phyloP scores from a whole-genome alignment of 2,797 vertebrate genomes.

The Pteronotus mesoamericanus region DNA sequence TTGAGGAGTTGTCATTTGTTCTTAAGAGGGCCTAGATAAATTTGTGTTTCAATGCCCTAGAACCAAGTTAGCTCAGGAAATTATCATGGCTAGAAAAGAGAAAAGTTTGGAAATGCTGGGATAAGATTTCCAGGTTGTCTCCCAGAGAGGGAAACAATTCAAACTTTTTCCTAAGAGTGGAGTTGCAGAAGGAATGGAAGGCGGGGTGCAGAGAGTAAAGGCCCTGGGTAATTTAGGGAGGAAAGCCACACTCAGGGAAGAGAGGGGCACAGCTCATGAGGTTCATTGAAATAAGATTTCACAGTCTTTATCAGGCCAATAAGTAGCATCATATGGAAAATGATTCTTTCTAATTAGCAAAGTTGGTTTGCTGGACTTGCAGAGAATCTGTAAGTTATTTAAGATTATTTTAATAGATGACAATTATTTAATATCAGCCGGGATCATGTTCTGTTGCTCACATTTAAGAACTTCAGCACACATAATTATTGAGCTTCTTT shows the following conservation, averaged over 20 bases:
- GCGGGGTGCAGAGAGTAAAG: accelerated
- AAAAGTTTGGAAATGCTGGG: background rate
- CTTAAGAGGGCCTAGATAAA: background rate
- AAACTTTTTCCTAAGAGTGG: background rate
- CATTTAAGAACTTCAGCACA: background rate
- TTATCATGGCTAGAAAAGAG: background rate
- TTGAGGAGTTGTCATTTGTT: background rate
- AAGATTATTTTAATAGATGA: background rate
- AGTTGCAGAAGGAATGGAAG: background rate
- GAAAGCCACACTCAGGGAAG: background rate
- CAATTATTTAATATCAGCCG: background rate
- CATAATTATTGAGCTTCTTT: background rate
- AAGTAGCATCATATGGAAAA: background rate
- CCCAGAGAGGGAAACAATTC: no score
- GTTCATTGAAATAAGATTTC: background rate
- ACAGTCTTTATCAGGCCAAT: background rate
- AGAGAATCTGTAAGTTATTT: background rate
- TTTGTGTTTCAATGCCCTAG: background rate
- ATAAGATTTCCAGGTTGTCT: background rate
- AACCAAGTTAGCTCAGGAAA: background rate
- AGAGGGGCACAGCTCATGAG: background rate
- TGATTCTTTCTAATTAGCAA: background rate
- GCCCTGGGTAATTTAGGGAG: background rate
- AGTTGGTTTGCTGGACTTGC: background rate
- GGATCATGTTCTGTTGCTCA: background rate